Evolutionary conservation across 2,797 vertebrate species (phyloP).

Genomic region (Channa striata): DNA sequence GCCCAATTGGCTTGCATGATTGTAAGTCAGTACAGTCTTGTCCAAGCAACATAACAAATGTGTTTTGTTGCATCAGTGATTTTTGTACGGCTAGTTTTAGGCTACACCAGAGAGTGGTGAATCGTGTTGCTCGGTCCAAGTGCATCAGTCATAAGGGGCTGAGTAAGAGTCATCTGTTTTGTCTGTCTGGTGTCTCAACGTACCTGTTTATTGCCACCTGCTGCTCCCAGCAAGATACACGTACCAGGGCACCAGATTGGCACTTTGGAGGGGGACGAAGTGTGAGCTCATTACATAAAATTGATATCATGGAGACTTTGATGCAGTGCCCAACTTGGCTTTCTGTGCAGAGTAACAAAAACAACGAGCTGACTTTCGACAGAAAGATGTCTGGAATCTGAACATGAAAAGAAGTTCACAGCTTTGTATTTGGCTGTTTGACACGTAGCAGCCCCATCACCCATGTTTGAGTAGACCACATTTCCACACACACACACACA

Average conservation of each 20-base stretch:
- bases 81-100: background rate
- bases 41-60: background rate
- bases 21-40: no score
- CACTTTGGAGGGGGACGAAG: conserved; percentile 53
- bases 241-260: conserved; percentile 70
- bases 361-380: background rate
- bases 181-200: conserved; percentile 65
- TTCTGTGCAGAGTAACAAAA: conserved; percentile 30
- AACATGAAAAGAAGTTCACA: conserved; percentile 3
- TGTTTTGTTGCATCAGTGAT: background rate
- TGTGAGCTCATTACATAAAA: conserved; percentile 70
- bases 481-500: background rate
- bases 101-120: conserved; percentile 16
- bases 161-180: conserved; percentile 79
- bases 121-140: conserved; percentile 44
- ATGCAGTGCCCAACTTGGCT: conserved; percentile 21
- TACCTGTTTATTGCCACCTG: conserved; percentile 85
- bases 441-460: background rate
- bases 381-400: background rate
- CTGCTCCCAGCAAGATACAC: conserved; percentile 72
- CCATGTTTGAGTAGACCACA: background rate
- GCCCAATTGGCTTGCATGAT: background rate
- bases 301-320: conserved; percentile 55
- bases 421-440: conserved; percentile 3
- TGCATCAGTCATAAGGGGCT: conserved; percentile 63